A percentile compares a stretch with the other conserved stretches of the same genome.
Evolutionary conservation across 1,140 invertebrate species (phyloP).

Genomic region (Ephestia elutella): DNA sequence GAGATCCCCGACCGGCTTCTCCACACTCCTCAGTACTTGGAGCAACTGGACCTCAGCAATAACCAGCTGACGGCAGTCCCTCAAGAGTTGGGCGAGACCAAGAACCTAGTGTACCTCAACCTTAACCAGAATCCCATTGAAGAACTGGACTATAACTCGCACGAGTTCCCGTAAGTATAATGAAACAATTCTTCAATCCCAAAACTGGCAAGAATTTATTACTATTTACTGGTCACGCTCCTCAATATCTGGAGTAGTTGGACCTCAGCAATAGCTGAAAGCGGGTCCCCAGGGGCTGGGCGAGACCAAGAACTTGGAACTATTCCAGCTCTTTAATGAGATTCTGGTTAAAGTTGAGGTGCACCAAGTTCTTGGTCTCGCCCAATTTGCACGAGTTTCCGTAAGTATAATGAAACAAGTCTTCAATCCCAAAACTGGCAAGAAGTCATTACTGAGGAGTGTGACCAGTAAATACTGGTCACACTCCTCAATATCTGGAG

Average conservation of each 20-base stretch:
- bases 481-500: slow-evolving; percentile 78
- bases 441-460: too few relatives aligned
- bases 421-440: too few relatives aligned
- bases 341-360: slow-evolving; percentile 78
- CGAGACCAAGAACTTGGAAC: slow-evolving; percentile 75
- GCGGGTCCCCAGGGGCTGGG: slow-evolving; percentile 77
- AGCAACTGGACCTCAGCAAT: slow-evolving; percentile 79
- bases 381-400: slow-evolving; percentile 45
- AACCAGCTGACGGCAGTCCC: slow-evolving; percentile 80
- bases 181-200: too few relatives aligned
- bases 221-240: too few relatives aligned
- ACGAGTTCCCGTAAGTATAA: slow-evolving; percentile 55
- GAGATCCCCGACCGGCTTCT: slow-evolving; percentile 78
- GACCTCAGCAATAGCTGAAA: slow-evolving; percentile 78
- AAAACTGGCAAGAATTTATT: too few relatives aligned
- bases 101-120: slow-evolving; percentile 76
- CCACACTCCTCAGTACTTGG: slow-evolving; percentile 78
- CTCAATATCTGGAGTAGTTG: slow-evolving; percentile 77
- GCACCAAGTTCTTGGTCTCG: too few relatives aligned
- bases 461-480: too few relatives aligned
- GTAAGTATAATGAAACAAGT: too few relatives aligned
- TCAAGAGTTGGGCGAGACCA: slow-evolving; percentile 75
- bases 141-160: slow-evolving; percentile 43
- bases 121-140: slow-evolving; percentile 82
- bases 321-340: slow-evolving; percentile 78